A percentile compares a stretch with the other conserved stretches of the same genome.
These are phyloP conservation scores for Scelioninae gen. 2 DNA, from an alignment of 2,888 invertebrate genomes.

Conservation along the genomic window DNA sequence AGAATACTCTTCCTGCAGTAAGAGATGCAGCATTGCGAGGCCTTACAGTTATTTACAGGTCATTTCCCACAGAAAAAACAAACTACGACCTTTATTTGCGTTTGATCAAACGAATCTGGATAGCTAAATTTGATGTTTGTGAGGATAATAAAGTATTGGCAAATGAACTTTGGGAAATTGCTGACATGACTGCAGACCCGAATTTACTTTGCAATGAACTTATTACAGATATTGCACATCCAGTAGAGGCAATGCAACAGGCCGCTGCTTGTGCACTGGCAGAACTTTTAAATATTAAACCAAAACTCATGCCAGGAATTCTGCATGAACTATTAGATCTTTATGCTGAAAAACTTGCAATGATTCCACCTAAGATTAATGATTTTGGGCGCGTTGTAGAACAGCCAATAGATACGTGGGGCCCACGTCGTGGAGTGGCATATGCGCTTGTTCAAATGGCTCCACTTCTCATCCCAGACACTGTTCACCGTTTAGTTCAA, in stretches of 20 bases:
- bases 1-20: slow-evolving; percentile 82
- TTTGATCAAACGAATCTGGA: slow-evolving; percentile 86
- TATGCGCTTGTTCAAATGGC: slow-evolving; percentile 88
- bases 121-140: slow-evolving; percentile 87
- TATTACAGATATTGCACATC: slow-evolving; percentile 85
- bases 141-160: slow-evolving; percentile 84
- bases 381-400: slow-evolving; percentile 93
- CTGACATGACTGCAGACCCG: slow-evolving; percentile 77
- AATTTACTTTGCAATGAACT: slow-evolving; percentile 78
- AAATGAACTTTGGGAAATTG: slow-evolving; percentile 79
- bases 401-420: slow-evolving; percentile 93
- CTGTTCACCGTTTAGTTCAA: slow-evolving; percentile 83
- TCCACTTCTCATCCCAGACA: slow-evolving; percentile 81
- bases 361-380: slow-evolving; percentile 91
- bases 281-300: slow-evolving; percentile 79
- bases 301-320: slow-evolving; percentile 77
- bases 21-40: slow-evolving; percentile 88
- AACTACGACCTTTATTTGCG: slow-evolving; percentile 79
- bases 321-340: slow-evolving; percentile 82
- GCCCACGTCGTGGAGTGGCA: slow-evolving; percentile 91
- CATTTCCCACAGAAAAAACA: slow-evolving; percentile 80
- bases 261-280: slow-evolving; percentile 90
- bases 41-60: slow-evolving; percentile 80
- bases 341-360: slow-evolving; percentile 85
- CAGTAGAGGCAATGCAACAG: slow-evolving; percentile 87